Conservation (phyloP, 2,797 vertebrate species). For the Pipistrellus kuhlii region DNA sequence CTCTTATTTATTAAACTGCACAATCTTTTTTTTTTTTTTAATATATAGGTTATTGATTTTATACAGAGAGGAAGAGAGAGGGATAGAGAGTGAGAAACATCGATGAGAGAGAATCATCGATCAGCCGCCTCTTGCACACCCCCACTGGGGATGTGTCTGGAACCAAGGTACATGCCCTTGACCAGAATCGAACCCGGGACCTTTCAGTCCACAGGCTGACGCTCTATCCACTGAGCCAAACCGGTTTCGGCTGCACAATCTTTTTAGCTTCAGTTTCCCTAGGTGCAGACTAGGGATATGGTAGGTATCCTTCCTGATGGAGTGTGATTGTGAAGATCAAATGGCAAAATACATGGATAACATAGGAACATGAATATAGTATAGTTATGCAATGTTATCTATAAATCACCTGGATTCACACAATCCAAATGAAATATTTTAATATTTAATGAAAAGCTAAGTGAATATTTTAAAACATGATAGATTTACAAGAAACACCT, state of each 20-base stretch:
- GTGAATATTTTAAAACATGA: slow-evolving; percentile 9
- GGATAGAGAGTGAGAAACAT: too few species aligned
- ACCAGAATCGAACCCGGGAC: too few species aligned
- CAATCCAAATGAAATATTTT: slow-evolving; percentile 4
- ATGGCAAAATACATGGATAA: neutral
- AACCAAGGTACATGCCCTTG: too few species aligned
- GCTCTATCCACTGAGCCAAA: too few species aligned
- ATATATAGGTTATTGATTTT: too few species aligned
- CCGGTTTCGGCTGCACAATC: neutral
- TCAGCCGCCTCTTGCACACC: too few species aligned
- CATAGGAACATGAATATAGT: neutral
- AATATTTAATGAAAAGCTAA: slow-evolving; percentile 15
- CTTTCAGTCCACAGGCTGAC: too few species aligned
- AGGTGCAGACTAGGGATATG: neutral
- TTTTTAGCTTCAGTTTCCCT: neutral
- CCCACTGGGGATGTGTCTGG: too few species aligned
- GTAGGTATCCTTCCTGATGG: neutral
- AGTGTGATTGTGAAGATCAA: neutral
- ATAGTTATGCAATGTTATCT: neutral
- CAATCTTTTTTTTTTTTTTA: neutral
- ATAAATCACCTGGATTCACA: neutral
- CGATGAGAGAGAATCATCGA: too few species aligned
- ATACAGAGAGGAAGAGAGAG: too few species aligned
- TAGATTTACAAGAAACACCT: neutral
- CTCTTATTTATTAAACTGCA: slow-evolving; percentile 36